A percentile compares a stretch with the other conserved stretches of the same genome.
Conservation (phyloP, 2,797 vertebrate species). For the Girardinus metallicus region DNA sequence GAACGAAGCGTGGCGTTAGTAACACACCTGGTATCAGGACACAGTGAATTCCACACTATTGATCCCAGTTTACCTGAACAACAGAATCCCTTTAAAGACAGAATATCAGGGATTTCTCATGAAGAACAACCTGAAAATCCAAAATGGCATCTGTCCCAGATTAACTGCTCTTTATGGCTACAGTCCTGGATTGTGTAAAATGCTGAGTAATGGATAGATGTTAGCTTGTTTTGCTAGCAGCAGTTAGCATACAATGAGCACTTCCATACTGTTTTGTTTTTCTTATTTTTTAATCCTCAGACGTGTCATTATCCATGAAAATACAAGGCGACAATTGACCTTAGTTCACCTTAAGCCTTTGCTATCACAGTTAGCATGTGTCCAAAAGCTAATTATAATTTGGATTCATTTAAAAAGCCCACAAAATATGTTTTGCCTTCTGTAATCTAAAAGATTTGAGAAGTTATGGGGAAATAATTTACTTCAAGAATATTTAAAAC, state of each 20-base stretch:
- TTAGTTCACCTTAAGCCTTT: background rate
- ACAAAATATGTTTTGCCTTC: background rate
- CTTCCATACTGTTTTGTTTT: background rate
- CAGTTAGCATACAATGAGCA: background rate
- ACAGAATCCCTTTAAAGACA: too few species aligned
- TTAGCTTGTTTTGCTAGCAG: conserved; percentile 1
- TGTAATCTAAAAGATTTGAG: background rate
- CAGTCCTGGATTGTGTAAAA: too few species aligned
- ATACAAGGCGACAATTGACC: background rate
- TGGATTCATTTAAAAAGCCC: background rate
- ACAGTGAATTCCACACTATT: too few species aligned
- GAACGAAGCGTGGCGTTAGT: too few species aligned
- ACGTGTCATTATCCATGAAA: background rate
- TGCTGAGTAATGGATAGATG: background rate
- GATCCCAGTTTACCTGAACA: too few species aligned
- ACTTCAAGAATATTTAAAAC: background rate
- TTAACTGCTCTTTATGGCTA: too few species aligned
- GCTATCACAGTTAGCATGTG: background rate
- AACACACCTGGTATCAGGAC: too few species aligned
- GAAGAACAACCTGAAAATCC: too few species aligned
- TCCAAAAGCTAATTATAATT: background rate
- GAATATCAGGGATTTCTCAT: too few species aligned
- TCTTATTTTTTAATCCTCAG: background rate
- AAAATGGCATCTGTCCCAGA: too few species aligned
- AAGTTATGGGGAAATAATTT: background rate